Evolutionary conservation across 2,113 vertebrate genomes (phyloP), one percentile per base, ranked within the genome.

Genomic region (Sitta europaea): DNA sequence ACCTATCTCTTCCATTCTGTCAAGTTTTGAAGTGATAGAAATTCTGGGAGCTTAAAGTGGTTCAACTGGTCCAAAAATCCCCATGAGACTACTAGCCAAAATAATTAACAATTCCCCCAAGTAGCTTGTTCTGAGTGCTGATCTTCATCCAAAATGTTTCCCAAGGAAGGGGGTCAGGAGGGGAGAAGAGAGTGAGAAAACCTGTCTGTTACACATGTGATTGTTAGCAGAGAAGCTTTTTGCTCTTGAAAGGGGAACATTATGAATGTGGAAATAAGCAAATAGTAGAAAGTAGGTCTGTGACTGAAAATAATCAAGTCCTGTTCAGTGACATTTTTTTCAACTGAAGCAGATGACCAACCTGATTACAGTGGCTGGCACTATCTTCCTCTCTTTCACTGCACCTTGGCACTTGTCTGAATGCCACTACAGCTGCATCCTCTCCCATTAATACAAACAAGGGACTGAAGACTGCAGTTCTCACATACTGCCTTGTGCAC

Each of bases 191-290:
- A 42, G 28, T 14, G 22, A 72, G 38, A 53, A 22, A 95, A 86
- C 8, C 7, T 7, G 4, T 58, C 57, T 66, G 4, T 67, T 65
- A 51, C 0, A 0, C 20, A 15, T 6, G 36, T 31, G 33, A 62
- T 18, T 61, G 36, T 82, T 48, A 82, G 74, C 68, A 62, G 70
- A 55, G 4, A 9, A 85, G 23, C 38, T 89, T 83, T 35, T 58
- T 80, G 45, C 35, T 74, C n/a, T 55, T 73, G 40, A 36, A 74
- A 84, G 18, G 18, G 76, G 35, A 70, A 66, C 84, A 70, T 15
- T 5, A 73, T 5, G 11, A 91, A 84, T 9, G 45, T 1, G 0
- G 59, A 54, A 92, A 86, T 58, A 73, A 80, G 55, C 38, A 57
- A 67, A 48, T 22, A 58, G 47, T 36, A 20, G 35, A 62, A 83